These are phyloP conservation scores for Arctocebus calabarensis DNA, from an alignment of 2,797 vertebrate genomes.

Conservation along the genomic window DNA sequence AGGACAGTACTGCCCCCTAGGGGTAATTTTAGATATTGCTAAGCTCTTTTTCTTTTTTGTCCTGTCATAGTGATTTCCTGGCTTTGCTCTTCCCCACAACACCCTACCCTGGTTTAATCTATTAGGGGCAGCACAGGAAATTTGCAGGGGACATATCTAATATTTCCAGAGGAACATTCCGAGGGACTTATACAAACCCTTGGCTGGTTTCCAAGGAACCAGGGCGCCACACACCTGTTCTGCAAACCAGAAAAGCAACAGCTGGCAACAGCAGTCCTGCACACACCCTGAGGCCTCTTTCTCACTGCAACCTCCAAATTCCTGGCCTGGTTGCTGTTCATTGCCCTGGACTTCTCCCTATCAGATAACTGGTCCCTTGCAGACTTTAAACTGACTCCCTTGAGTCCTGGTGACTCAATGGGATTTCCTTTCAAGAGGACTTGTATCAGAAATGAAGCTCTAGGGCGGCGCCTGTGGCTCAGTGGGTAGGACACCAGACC, in stretches of 20 bases:
- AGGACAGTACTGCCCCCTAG: slow-evolving; percentile 68
- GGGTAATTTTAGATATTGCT: background rate
- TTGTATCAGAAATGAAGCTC: slow-evolving; percentile 1
- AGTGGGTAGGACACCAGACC: no score
- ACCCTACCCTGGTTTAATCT: background rate
- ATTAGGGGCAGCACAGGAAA: slow-evolving; percentile 9
- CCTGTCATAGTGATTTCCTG: background rate
- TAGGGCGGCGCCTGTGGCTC: background rate
- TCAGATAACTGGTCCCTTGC: background rate
- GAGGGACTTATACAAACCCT: background rate
- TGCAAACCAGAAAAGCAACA: slow-evolving; percentile 45
- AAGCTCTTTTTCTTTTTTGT: background rate
- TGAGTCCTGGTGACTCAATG: background rate
- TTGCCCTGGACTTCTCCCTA: background rate
- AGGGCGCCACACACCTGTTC: background rate
- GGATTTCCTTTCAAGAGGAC: background rate
- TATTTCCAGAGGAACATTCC: slow-evolving; percentile 43
- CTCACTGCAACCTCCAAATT: background rate
- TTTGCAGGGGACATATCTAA: background rate
- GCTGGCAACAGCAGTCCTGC: background rate
- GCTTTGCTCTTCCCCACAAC: background rate
- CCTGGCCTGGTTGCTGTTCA: background rate
- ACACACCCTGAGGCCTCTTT: slow-evolving; percentile 51
- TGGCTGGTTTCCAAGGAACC: slow-evolving; percentile 35
- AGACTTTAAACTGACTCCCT: background rate